Evolutionary conservation across 2,888 invertebrate genomes (phyloP), one percentile per base, ranked within the genome.

Genomic region (Rhingia rostrata): DNA sequence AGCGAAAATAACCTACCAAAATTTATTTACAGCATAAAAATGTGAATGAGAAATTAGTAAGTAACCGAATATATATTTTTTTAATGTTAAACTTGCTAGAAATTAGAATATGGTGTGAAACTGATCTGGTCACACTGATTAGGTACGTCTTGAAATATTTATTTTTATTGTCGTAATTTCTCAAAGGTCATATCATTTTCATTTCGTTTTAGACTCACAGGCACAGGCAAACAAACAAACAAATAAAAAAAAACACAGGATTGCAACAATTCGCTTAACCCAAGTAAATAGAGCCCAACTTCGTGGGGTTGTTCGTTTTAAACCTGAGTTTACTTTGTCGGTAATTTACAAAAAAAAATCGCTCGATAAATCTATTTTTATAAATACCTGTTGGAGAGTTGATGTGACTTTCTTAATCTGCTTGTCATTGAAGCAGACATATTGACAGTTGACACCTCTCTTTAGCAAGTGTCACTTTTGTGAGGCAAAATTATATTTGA

Each of bases 121-220:
- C 22, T 22, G 22, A 22, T 22, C 22, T 22, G 22, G 22, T 22
- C 22, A 22, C 22, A 22, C 22, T 22, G 22, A 22, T 22, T 22
- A 22, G 22, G 22, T 22, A 41, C 32, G 43, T 54, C 53, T 66
- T 54, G 39, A 41, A 58, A 14, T 41, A 53, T 7, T 47, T 73
- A 35, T 45, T 54, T 63, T 78, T 39, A 41, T 69, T 69, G 45
- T 69, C 39, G 69, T 56, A 66, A 64, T 63, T 70, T 64, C 30
- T 70, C 49, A 63, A 64, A 78, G 73, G 73, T 73, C 78, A 74
- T 73, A 69, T 83, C 43, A 51, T 67, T 83, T 73, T 64, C 63
- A 58, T 72, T 72, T 79, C 60, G 56, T 47, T 22, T 22, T 22
- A 22, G n/a, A 22, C 22, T 22, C 22, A 22, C 22, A 22, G 22